Base-by-base conservation (phyloP, 2,113 vertebrate species). In the Vimba vimba region DNA sequence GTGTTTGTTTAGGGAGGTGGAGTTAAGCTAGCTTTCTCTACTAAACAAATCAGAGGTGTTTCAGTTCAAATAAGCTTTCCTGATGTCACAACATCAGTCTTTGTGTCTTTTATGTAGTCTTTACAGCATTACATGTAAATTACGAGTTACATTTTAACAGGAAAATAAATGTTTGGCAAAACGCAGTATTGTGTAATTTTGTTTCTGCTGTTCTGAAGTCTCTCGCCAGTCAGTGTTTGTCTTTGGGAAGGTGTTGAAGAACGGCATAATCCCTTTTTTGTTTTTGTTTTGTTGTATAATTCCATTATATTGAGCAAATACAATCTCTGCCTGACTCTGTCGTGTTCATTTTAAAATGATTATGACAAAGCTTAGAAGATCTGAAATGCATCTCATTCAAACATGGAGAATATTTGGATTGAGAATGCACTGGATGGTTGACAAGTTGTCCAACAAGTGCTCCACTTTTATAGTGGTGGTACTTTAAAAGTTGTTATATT, bases 211-310 rank as follows among this genome's bases (percentile, higher is more conserved):
- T 60, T 60, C 12, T 10, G 8, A 55, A 77, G 55, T 30, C 25
- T 19, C 25, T 19, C 17, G 23, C 12, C 12, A 25, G 11, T 62
- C 78, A 36, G 33, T 80, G 4, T 62, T 45, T 76, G 36, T 43
- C 36, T 79, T 11, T 4, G n/a, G 33, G 21, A 79, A 79, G 78
- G 78, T 80, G 23, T 62, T 80, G n/a, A 45, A 27, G 78, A 64
- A 80, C 71, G 47, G 71, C 71, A 74, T 45, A 80, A 45, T 62
- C 23, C 23, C 8, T 64, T 17, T 79, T 62, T 80, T 64, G 57
- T 43, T 80, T 62, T 13, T 60, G 36, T 25, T 27, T 47, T 47
- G 23, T 64, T 64, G 59, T 66, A 80, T 30, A 45, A 45, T 25
- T 64, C 39, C 12, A 4, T 80, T n/a, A 64, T 66, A 47, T 80